Evolutionary conservation across 2,113 vertebrate species (phyloP).

Genomic region (Alosa alosa): DNA sequence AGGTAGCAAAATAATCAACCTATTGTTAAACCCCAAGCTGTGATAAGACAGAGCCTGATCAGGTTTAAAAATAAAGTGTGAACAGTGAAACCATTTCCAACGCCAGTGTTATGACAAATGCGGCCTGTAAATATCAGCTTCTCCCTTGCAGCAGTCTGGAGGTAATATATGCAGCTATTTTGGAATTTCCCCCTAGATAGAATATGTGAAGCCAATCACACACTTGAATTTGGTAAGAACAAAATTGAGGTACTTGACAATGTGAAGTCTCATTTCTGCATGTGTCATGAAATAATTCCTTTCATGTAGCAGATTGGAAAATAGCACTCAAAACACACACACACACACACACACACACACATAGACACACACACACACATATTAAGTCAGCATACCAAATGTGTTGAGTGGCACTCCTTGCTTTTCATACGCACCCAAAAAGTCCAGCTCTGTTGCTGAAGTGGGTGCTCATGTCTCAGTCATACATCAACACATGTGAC

Average conservation of each 20-base stretch:
- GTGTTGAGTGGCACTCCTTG: background rate
- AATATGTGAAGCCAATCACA: conserved; percentile 1
- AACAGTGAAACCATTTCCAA: background rate
- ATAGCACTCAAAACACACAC: background rate
- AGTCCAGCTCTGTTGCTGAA: background rate
- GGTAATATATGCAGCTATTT: conserved; percentile 1
- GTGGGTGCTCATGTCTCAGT: background rate
- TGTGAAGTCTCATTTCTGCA: background rate
- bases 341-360: no score
- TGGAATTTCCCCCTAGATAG: conserved; percentile 25
- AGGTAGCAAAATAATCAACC: background rate
- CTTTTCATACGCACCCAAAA: background rate
- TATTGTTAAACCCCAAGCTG: background rate
- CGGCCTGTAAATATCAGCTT: background rate
- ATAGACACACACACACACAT: no score
- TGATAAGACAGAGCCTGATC: background rate
- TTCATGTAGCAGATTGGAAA: conserved; percentile 3
- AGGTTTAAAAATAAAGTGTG: background rate
- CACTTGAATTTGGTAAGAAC: background rate
- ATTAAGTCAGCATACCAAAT: background rate
- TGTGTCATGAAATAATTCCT: conserved; percentile 9
- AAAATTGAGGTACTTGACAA: background rate
- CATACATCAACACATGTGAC: background rate
- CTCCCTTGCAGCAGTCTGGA: conserved; percentile 7
- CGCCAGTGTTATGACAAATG: background rate